Conservation (phyloP, 2,888 invertebrate genomes). For the Branchellion lobata region DNA sequence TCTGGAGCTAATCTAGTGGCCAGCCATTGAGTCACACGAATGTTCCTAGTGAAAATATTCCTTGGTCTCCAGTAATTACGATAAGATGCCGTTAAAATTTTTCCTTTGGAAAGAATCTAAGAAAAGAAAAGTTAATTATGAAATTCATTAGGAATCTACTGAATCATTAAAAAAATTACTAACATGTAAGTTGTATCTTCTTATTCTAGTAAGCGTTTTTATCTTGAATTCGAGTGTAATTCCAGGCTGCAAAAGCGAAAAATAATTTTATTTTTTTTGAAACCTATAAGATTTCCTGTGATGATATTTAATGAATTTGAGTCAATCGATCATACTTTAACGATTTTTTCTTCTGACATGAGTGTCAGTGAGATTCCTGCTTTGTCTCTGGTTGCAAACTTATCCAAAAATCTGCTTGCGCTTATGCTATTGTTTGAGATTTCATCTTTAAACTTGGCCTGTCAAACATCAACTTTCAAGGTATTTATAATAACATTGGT, state of each 20-base stretch:
- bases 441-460: neutral
- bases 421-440: neutral
- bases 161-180: neutral
- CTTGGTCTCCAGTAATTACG: neutral
- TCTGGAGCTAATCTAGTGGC: slow-evolving; percentile 34
- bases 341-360: neutral
- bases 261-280: too few relatives aligned
- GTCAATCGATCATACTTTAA: neutral
- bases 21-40: slow-evolving; percentile 26
- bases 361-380: neutral
- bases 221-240: neutral
- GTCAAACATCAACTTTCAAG: too few relatives aligned
- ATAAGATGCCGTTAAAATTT: neutral
- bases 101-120: neutral
- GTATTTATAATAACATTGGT: too few relatives aligned
- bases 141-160: neutral
- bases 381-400: slow-evolving; percentile 9
- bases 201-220: neutral
- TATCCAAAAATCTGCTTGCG: neutral
- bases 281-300: too few relatives aligned
- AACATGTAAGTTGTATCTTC: neutral
- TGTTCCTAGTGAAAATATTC: neutral
- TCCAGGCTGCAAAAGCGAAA: slow-evolving; percentile 3
- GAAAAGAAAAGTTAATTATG: slow-evolving; percentile 6
- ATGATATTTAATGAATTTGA: too few relatives aligned